Evolutionary conservation across 2,888 invertebrate genomes (phyloP).

Genomic region (Lasioglossum malachurum): DNA sequence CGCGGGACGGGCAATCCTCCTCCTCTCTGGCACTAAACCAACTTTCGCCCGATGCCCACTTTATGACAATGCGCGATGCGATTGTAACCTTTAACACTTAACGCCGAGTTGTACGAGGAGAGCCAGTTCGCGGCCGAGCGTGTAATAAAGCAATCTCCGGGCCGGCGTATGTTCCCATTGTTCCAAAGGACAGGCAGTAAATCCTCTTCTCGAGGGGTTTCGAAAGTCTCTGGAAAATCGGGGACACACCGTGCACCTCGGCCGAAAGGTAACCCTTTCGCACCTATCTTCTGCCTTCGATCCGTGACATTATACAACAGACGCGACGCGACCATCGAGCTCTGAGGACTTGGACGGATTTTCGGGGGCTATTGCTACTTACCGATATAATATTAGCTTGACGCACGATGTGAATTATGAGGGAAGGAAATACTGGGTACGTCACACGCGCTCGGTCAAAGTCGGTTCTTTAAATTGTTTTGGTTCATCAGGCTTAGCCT

Average conservation of each 20-base stretch:
- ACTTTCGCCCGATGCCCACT: slow-evolving; percentile 71
- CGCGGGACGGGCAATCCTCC: slow-evolving; percentile 61
- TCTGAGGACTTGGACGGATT: background rate
- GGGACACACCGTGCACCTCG: slow-evolving; percentile 1
- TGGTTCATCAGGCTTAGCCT: background rate
- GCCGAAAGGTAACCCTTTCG: background rate
- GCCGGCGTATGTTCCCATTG: slow-evolving; percentile 26
- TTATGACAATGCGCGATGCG: slow-evolving; percentile 63
- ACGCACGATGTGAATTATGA: background rate
- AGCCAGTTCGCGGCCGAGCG: slow-evolving; percentile 1
- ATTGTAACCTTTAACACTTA: slow-evolving; percentile 49
- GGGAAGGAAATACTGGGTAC: background rate
- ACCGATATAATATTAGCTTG: background rate
- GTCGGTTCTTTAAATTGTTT: background rate
- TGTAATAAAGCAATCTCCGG: slow-evolving; percentile 17
- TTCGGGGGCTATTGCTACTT: background rate
- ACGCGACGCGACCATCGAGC: background rate
- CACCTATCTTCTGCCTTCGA: background rate
- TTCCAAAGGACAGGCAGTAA: background rate
- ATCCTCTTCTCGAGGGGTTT: background rate
- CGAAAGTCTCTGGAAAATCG: slow-evolving; percentile 20
- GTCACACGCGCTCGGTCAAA: background rate
- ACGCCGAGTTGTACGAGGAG: slow-evolving; percentile 18
- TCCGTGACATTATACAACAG: background rate
- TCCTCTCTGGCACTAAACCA: slow-evolving; percentile 78